Conservation (phyloP, 1,140 invertebrate species). For the Drosophila prosaltans region DNA sequence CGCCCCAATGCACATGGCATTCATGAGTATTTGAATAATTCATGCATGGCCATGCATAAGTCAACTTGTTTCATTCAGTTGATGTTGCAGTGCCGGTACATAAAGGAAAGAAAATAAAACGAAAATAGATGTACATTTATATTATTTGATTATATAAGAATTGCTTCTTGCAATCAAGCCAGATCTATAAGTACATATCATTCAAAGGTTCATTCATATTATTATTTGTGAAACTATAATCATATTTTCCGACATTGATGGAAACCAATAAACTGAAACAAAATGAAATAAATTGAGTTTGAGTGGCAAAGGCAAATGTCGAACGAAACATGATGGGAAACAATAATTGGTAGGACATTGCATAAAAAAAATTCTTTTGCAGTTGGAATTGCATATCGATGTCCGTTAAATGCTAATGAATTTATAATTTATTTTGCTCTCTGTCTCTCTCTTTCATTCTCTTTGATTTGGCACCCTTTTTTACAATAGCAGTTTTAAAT, state of each 20-base stretch:
- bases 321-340: neutral
- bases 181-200: constrained; percentile 10
- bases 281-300: neutral
- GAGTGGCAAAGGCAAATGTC: neutral
- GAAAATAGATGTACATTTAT: constrained; percentile 1
- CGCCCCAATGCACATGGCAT: constrained; percentile 34
- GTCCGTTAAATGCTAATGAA: constrained; percentile 67
- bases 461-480: constrained; percentile 33
- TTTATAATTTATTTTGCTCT: constrained; percentile 66
- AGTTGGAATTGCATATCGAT: constrained; percentile 24
- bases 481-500: constrained; percentile 65
- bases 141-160: constrained; percentile 34
- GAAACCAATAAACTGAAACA: neutral
- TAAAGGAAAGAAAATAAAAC: neutral
- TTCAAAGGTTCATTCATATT: constrained; percentile 17
- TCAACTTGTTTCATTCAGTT: constrained; percentile 35
- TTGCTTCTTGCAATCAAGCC: constrained; percentile 14
- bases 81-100: constrained; percentile 19
- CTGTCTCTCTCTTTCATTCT: constrained; percentile 34
- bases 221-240: constrained; percentile 35
- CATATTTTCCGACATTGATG: constrained; percentile 15
- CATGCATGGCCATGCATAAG: constrained; percentile 68
- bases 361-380: constrained; percentile 17
- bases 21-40: constrained; percentile 59
- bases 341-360: neutral